Evolutionary conservation across 2,797 vertebrate genomes (phyloP).

Genomic region (Lutjanus campechanus): DNA sequence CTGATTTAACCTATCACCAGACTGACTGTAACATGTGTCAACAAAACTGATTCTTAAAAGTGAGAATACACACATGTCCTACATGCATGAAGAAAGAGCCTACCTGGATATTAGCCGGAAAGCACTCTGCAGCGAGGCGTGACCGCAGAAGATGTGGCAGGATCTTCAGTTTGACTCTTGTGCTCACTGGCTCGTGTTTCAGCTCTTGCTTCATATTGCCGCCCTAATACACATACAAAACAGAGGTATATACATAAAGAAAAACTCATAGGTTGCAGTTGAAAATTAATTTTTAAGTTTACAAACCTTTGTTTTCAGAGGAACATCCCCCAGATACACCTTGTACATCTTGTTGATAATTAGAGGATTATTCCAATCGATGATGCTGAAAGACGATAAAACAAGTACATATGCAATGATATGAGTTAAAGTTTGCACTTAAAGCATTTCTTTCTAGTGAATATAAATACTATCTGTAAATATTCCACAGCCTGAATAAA

Average conservation of each 20-base stretch:
- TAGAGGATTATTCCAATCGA: constrained; percentile 97
- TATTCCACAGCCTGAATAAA: neutral
- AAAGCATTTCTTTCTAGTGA: neutral
- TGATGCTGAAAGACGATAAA: constrained; percentile 87
- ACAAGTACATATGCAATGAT: neutral
- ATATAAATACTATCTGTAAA: neutral
- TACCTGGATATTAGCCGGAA: constrained; percentile 98
- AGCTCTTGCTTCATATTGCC: constrained; percentile 93
- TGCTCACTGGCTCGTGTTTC: constrained; percentile 97
- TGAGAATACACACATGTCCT: neutral
- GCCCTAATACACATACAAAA: constrained; percentile 81
- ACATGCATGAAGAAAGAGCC: neutral
- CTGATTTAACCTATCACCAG: neutral
- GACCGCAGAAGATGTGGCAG: constrained; percentile 97
- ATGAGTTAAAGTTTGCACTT: neutral
- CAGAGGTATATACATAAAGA: neutral
- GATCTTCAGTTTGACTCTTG: constrained; percentile 98
- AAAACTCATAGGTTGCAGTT: neutral
- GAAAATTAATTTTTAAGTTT: neutral
- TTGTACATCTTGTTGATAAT: constrained; percentile 99
- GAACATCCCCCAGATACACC: constrained; percentile 98
- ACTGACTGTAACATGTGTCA: neutral
- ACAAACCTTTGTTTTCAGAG: constrained; percentile 96
- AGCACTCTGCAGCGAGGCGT: constrained; percentile 94
- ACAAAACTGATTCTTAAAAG: neutral